phyloP scores from a whole-genome alignment of 2,888 invertebrate genomes.

The Nomada goodeniana region DNA sequence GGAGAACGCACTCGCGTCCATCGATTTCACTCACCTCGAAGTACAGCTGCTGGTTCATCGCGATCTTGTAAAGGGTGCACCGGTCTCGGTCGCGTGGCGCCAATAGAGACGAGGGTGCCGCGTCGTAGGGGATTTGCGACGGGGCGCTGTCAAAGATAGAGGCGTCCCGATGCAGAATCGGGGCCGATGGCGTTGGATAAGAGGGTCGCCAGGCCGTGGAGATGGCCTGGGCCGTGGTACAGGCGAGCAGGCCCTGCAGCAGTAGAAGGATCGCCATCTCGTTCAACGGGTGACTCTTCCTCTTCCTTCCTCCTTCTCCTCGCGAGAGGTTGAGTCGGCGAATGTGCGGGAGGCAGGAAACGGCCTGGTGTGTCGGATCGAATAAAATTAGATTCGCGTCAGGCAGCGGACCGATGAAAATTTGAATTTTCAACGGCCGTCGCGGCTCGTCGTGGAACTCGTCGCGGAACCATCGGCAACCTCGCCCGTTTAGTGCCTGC shows the following conservation, averaged over 20 bases:
- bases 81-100: slow-evolving; percentile 83
- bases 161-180: slow-evolving; percentile 75
- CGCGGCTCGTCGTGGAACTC: neutral
- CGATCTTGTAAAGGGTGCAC: slow-evolving; percentile 89
- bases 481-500: neutral
- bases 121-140: slow-evolving; percentile 60
- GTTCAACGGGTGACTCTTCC: slow-evolving; percentile 15
- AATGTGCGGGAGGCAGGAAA: neutral
- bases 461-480: neutral
- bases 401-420: slow-evolving; percentile 32
- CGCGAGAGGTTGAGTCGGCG: neutral
- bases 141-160: slow-evolving; percentile 60
- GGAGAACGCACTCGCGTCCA: neutral
- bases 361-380: neutral
- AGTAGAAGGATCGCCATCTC: slow-evolving; percentile 43
- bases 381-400: slow-evolving; percentile 19
- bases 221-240: slow-evolving; percentile 59
- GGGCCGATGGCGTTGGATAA: slow-evolving; percentile 60
- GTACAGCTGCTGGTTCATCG: slow-evolving; percentile 89
- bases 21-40: slow-evolving; percentile 81
- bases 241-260: slow-evolving; percentile 55
- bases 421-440: slow-evolving; percentile 25
- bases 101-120: slow-evolving; percentile 28
- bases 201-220: slow-evolving; percentile 79
- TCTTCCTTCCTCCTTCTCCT: slow-evolving; percentile 23